Evolutionary conservation across 2,888 invertebrate genomes (phyloP).

Genomic region (Athripsodes cinereus): DNA sequence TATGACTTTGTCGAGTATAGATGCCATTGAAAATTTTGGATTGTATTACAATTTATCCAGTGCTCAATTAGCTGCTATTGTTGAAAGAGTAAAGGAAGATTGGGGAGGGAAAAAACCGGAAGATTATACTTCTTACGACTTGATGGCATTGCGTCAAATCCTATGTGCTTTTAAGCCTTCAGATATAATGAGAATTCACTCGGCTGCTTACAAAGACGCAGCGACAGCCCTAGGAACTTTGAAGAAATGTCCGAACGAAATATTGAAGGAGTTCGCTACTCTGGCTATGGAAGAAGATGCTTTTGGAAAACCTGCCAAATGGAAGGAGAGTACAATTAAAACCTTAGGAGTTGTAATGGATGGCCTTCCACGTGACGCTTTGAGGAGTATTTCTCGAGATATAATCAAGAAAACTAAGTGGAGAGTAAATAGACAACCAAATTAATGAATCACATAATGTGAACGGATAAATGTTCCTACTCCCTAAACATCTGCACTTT

Average conservation of each 20-base stretch:
- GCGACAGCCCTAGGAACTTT: conserved; percentile 42
- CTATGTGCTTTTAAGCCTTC: conserved; percentile 52
- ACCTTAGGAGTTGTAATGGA: conserved; percentile 42
- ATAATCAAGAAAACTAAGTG: too few relatives aligned
- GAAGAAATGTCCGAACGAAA: conserved; percentile 41
- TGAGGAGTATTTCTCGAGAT: background rate
- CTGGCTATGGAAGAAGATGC: conserved; percentile 41
- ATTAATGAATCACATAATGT: too few relatives aligned
- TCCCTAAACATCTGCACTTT: too few relatives aligned
- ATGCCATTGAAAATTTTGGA: conserved; percentile 52
- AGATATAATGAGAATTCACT: conserved; percentile 48
- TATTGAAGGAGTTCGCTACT: conserved; percentile 42
- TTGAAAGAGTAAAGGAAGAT: conserved; percentile 45
- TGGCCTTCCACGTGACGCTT: conserved; percentile 32
- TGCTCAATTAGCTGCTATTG: conserved; percentile 44
- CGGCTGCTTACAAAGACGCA: conserved; percentile 48
- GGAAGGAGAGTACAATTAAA: conserved; percentile 38
- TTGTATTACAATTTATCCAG: conserved; percentile 40
- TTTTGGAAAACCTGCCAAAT: conserved; percentile 41
- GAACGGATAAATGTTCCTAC: too few relatives aligned
- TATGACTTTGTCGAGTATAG: conserved; percentile 47
- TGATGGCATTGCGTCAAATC: conserved; percentile 48
- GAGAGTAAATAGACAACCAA: too few relatives aligned
- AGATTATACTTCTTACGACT: conserved; percentile 52
- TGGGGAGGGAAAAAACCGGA: conserved; percentile 50